These are phyloP conservation scores for Drosophila melanogaster DNA, from an alignment of 1,140 invertebrate species.

Conservation along the genomic window DNA sequence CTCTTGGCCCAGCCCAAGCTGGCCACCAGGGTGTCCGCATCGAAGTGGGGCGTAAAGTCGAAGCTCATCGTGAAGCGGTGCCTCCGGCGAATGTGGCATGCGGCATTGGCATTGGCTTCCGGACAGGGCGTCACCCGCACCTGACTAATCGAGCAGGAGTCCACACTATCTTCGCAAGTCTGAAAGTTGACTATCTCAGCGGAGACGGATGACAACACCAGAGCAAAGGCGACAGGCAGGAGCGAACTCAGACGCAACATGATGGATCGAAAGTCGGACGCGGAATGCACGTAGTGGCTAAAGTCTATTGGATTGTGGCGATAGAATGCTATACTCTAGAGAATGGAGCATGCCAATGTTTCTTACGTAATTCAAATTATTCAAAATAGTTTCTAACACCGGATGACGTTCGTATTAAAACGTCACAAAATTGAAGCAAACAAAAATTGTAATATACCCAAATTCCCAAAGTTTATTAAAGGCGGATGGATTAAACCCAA, in stretches of 20 bases:
- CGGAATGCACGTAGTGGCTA: conserved; percentile 44
- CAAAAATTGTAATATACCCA: not conserved
- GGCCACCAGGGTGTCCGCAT: conserved; percentile 66
- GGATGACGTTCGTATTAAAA: no score
- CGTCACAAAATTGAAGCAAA: no score
- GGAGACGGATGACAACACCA: conserved; percentile 27
- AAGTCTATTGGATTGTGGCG: not conserved
- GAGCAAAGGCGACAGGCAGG: conserved; percentile 18
- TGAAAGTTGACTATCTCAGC: conserved; percentile 56
- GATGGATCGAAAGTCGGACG: conserved; percentile 42
- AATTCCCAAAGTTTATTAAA: not conserved
- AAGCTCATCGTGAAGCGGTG: conserved; percentile 85
- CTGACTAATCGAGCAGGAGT: conserved; percentile 85
- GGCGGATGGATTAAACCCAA: not conserved
- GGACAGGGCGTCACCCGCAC: conserved; percentile 86
- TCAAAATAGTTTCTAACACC: no score
- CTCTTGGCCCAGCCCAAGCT: conserved; percentile 85
- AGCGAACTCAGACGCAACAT: conserved; percentile 52
- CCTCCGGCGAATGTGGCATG: conserved; percentile 86
- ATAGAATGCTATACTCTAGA: not conserved
- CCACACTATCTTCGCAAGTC: conserved; percentile 45
- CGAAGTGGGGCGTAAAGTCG: conserved; percentile 86
- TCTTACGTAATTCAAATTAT: no score
- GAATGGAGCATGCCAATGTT: not conserved
- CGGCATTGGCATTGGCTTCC: conserved; percentile 82